Evolutionary conservation across 2,888 invertebrate species (phyloP).

Genomic region (Trichopoda pennipes): DNA sequence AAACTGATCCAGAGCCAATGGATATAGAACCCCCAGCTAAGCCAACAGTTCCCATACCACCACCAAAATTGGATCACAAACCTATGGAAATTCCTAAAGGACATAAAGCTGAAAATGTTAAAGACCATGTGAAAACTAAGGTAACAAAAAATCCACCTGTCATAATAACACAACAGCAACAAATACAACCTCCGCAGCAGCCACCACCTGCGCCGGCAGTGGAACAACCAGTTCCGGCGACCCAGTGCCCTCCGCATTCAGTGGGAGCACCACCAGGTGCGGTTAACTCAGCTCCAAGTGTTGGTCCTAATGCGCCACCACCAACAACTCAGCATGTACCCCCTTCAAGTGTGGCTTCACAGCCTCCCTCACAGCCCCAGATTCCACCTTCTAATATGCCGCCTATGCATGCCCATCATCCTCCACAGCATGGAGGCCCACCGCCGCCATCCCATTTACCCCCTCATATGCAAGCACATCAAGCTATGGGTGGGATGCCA

Average conservation of each 20-base stretch:
- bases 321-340: conserved; percentile 55
- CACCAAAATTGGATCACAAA: conserved; percentile 70
- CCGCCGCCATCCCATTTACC: conserved; percentile 82
- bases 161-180: conserved; percentile 64
- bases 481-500: conserved; percentile 78
- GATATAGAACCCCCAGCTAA: conserved; percentile 79
- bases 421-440: conserved; percentile 74
- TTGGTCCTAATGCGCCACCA: conserved; percentile 54
- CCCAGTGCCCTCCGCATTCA: conserved; percentile 64
- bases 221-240: conserved; percentile 53
- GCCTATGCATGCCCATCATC: conserved; percentile 75
- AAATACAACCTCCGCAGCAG: conserved; percentile 45
- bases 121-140: conserved; percentile 53
- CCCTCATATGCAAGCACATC: conserved; percentile 74
- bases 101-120: conserved; percentile 42
- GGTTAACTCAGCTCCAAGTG: conserved; percentile 36
- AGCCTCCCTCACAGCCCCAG: conserved; percentile 65
- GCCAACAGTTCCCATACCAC: conserved; percentile 74
- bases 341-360: conserved; percentile 48
- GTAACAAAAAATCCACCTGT: conserved; percentile 68
- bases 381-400: conserved; percentile 67
- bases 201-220: conserved; percentile 43
- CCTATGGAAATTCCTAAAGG: conserved; percentile 47
- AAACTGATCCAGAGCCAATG: conserved; percentile 79
- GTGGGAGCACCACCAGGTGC: conserved; percentile 39